Conservation (phyloP, 2,888 invertebrate species). For the Cecidostiba fungosa region DNA sequence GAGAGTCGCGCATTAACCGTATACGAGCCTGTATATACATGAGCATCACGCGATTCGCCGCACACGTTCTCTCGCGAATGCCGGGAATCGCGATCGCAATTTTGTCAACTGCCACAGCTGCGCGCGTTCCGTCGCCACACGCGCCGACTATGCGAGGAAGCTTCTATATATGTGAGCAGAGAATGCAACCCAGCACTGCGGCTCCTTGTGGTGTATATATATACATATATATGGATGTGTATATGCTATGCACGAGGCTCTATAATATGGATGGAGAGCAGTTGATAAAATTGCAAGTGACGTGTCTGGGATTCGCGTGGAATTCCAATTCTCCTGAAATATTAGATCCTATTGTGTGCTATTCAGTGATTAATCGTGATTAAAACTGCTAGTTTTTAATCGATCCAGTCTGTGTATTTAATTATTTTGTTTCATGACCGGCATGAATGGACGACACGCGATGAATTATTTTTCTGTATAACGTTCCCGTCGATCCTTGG, state of each 20-base stretch:
- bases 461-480: slow-evolving; percentile 5
- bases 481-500: background rate
- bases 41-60: background rate
- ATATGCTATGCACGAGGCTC: background rate
- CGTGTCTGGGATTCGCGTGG: background rate
- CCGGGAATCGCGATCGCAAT: slow-evolving; percentile 45
- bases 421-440: no score
- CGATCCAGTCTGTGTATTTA: no score
- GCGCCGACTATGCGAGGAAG: slow-evolving; percentile 6
- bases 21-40: background rate
- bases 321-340: background rate
- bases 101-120: slow-evolving; percentile 28
- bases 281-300: slow-evolving; percentile 42
- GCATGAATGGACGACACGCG: background rate
- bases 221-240: background rate
- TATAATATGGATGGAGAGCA: background rate
- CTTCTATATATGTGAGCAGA: background rate
- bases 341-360: background rate
- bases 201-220: background rate
- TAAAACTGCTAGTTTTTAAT: no score
- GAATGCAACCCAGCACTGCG: background rate
- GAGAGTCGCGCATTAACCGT: background rate
- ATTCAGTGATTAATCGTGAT: background rate
- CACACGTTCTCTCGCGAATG: slow-evolving; percentile 13
- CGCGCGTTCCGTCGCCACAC: background rate